Percentiles rank a stretch among this genome's conserved stretches.
These are phyloP conservation scores for Parnassius apollo DNA, from an alignment of 2,888 invertebrate genomes.

Conservation along the genomic window DNA sequence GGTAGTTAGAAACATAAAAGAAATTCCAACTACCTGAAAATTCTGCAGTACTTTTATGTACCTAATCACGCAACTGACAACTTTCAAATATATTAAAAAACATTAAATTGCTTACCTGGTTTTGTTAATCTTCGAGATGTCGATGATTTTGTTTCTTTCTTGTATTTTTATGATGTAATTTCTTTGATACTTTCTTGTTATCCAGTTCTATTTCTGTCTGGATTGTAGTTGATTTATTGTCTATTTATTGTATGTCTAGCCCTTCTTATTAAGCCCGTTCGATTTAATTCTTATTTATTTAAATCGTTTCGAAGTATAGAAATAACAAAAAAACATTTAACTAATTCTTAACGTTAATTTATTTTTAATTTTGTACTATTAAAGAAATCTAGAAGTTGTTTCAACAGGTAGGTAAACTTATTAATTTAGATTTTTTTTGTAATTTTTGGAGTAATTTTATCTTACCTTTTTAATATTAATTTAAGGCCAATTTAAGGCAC, in stretches of 20 bases:
- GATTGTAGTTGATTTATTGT: conserved; percentile 35
- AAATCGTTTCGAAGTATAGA: conserved; percentile 76
- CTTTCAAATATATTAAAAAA: neutral
- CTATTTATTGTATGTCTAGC: conserved; percentile 48
- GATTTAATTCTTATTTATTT: conserved; percentile 67
- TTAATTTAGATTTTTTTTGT: conserved; percentile 70
- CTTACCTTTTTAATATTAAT: conserved; percentile 77
- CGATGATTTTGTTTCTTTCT: conserved; percentile 15
- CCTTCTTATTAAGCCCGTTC: conserved; percentile 69
- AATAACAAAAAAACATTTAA: conserved; percentile 73
- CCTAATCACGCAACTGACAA: too few relatives aligned
- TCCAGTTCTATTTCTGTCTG: conserved; percentile 21
- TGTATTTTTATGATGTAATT: conserved; percentile 19
- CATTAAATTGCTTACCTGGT: conserved; percentile 19
- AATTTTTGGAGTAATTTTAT: conserved; percentile 67
- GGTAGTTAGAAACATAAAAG: neutral
- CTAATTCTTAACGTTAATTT: conserved; percentile 79
- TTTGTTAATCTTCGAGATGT: conserved; percentile 9
- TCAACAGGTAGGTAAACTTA: conserved; percentile 77
- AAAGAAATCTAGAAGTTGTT: conserved; percentile 77
- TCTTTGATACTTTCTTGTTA: conserved; percentile 17
- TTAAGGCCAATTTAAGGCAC: conserved; percentile 83
- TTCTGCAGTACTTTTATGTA: too few relatives aligned
- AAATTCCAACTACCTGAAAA: neutral
- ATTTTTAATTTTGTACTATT: conserved; percentile 79